phyloP scores from a whole-genome alignment of 2,113 vertebrate species.

The Mesitornis unicolor region DNA sequence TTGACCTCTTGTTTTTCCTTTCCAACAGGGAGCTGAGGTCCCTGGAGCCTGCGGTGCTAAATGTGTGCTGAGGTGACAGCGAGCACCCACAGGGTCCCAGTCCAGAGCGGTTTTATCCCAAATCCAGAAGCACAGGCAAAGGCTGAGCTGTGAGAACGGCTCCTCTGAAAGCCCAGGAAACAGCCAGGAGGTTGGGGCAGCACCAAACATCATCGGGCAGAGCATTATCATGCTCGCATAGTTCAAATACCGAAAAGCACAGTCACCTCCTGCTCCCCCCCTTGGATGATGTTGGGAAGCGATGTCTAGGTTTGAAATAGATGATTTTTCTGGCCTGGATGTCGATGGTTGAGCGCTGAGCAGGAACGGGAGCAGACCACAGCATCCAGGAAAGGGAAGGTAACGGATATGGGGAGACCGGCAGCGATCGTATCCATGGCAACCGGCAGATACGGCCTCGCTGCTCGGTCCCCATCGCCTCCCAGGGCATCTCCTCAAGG shows the following conservation, averaged over 20 bases:
- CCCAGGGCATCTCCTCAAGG: background rate
- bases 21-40: background rate
- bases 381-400: conserved; percentile 34
- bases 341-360: background rate
- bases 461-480: background rate
- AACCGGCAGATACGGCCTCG: conserved; percentile 10
- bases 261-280: background rate
- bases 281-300: background rate
- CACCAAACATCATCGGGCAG: accelerated
- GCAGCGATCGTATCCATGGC: conserved; percentile 56
- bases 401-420: background rate
- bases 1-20: background rate
- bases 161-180: background rate
- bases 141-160: background rate
- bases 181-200: background rate
- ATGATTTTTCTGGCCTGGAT: background rate
- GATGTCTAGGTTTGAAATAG: background rate
- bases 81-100: background rate
- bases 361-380: background rate
- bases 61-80: background rate
- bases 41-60: accelerated
- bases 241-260: accelerated
- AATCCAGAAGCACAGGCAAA: background rate
- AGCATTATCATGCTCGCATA: background rate
- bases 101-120: background rate